Base-by-base conservation (phyloP, 2,797 vertebrate genomes). In the Danio choprae region DNA sequence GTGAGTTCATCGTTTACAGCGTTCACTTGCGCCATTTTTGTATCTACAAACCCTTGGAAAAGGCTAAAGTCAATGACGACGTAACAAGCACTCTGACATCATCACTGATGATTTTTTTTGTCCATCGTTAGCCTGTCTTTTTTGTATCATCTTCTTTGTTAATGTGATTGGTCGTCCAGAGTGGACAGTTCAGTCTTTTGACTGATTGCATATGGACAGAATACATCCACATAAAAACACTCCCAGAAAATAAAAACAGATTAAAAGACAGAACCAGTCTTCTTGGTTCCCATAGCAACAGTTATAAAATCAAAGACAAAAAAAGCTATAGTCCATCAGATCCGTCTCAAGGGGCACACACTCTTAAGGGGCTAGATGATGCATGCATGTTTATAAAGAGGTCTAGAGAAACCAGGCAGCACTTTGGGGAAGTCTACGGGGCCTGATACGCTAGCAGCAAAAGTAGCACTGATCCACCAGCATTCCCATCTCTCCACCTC, bases 351-450 rank as follows among this genome's bases (percentile, higher is more conserved):
- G 38, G 44, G 77, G 20, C 60, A 73, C 68, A 73, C 69, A 73
- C 78, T 64, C 20, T 90, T 87, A 71, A 90, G 82, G 85, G 89
- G 85, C 69, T 81, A 87, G 85, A 90, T 91, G 89, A 94, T 92
- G 95, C 97, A 98, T 99, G 98, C 96, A 96, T 93, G 93, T 91
- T 91, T 92, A 94, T 94, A 93, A 94, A 91, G 90, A 95, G 92
- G 93, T 95, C 94, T 93, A 95, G 94, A 96, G 92, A 91, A 91
- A 91, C 94, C 95, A 95, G 94, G 95, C 96, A 95, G 95, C 96
- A 86, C 85, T 86, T 84, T 95, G 92, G 92, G 91, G 90, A 89
- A 90, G 91, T 94, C 91, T 73, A 92, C 91, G 89, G 91, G 91
- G 95, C 94, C 95, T 94, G 93, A 92, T 93, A 93, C 86, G 93